Conservation (phyloP, 2,113 vertebrate species). For the Rutilus rutilus region DNA sequence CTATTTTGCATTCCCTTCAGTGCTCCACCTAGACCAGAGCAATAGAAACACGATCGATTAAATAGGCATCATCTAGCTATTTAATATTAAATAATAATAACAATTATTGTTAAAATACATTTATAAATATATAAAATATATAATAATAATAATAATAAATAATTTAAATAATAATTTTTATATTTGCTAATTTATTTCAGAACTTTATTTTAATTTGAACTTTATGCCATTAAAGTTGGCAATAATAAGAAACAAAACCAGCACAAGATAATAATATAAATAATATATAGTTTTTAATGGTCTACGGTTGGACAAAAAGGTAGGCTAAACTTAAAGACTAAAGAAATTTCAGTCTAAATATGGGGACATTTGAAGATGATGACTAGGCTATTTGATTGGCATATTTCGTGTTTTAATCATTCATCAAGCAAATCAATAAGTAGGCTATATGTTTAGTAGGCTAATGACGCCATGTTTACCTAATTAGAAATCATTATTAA, state of each 20-base stretch:
- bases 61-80: not conserved
- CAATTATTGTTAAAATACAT: not conserved
- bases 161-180: too few species aligned
- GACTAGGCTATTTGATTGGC: not conserved
- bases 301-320: not conserved
- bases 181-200: not conserved
- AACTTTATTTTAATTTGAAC: not conserved
- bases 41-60: constrained; percentile 23
- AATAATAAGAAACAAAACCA: too few species aligned
- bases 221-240: not conserved
- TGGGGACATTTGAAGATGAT: not conserved
- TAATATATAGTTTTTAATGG: not conserved
- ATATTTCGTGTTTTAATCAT: not conserved
- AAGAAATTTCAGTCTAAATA: not conserved
- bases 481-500: too few species aligned
- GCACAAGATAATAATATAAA: not conserved
- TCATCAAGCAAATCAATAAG: not conserved
- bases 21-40: constrained; percentile 43
- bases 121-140: not conserved
- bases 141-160: too few species aligned
- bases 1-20: constrained; percentile 45
- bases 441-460: not conserved
- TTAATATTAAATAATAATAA: not conserved
- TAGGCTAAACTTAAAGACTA: not conserved
- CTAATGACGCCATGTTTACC: not conserved